Evolutionary conservation across 1,140 invertebrate genomes (phyloP), one percentile per base, ranked within the genome.

Genomic region (Drosophila melanica): DNA sequence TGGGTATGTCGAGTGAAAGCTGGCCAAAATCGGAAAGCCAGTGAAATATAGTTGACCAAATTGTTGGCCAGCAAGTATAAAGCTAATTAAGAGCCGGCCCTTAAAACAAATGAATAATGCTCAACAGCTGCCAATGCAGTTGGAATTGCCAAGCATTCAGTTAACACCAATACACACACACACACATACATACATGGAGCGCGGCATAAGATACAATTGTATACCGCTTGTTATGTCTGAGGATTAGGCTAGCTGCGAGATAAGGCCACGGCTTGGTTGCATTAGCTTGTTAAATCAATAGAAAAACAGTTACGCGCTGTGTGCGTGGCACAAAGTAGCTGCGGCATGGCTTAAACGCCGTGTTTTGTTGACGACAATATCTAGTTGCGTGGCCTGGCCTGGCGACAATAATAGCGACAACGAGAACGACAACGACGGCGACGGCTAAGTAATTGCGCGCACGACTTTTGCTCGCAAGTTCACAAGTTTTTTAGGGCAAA

Each of bases 361-460:
- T 39, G 69, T 66, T 74, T 66, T 74, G 55, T 55, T 27, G 18
- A 51, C 60, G 42, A 41, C 27, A 41, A 23, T 59, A 55, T 50
- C 60, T 35, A 68, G 53, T n/a, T 51, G 54, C 57, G 48, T 62
- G 16, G 14, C 14, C 0, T 18, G 16, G 14, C 20, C 11, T 27
- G 51, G 70, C 64, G 20, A 42, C 58, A 60, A 23, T 11, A 51
- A 59, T 50, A 27, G 20, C 20, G 16, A 47, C 58, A 55, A 18
- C 69, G 16, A 47, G 53, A 60, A 18, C 69, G 16, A 47, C 58
- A 60, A 23, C 69, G 20, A 47, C 58, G 55, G 20, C 14, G 44
- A 55, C 57, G 20, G 37, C 79, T 89, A 89, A 87, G 82, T 87
- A 87, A 87, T 87, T 89, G 84, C 79, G 78, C 87, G 82, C 79